phyloP scores from a whole-genome alignment of 2,797 vertebrate species.

The Hippopotamyrus pictus region DNA sequence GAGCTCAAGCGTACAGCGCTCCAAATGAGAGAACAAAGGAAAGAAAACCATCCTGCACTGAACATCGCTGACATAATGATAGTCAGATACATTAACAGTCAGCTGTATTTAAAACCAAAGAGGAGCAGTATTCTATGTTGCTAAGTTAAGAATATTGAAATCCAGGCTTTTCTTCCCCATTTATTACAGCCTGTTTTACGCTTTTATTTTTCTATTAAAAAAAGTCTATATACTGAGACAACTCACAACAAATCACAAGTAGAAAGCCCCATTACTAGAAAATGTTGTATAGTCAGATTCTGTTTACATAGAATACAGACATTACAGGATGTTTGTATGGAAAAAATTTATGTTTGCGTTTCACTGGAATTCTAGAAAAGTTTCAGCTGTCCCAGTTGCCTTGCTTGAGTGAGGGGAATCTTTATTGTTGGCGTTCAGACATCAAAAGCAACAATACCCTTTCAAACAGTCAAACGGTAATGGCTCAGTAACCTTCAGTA shows the following conservation, averaged over 20 bases:
- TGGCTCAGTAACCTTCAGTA: constrained; percentile 80
- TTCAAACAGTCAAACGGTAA: constrained; percentile 79
- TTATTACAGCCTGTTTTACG: constrained; percentile 3
- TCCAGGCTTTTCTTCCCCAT: not conserved
- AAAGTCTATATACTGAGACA: constrained; percentile 66
- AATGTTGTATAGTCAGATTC: constrained; percentile 60
- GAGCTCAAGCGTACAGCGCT: constrained; percentile 50
- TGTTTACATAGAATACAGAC: constrained; percentile 54
- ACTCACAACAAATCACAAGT: constrained; percentile 71
- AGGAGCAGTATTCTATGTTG: not conserved
- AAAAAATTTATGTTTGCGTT: constrained; percentile 69
- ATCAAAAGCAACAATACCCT: constrained; percentile 72
- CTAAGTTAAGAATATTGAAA: constrained; percentile 2
- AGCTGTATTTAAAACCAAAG: constrained; percentile 50
- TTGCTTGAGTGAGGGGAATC: constrained; percentile 64
- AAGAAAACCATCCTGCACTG: constrained; percentile 56
- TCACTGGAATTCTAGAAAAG: constrained; percentile 74
- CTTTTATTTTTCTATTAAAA: not conserved
- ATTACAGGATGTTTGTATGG: constrained; percentile 66
- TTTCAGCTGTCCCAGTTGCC: constrained; percentile 65
- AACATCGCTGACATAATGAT: constrained; percentile 66
- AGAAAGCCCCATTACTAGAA: constrained; percentile 67
- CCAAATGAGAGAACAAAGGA: constrained; percentile 61
- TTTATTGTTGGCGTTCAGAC: constrained; percentile 65
- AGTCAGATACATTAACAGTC: constrained; percentile 68